These are phyloP conservation scores for Microcebus griseorufus DNA, from an alignment of 2,113 vertebrate species.

Conservation along the genomic window DNA sequence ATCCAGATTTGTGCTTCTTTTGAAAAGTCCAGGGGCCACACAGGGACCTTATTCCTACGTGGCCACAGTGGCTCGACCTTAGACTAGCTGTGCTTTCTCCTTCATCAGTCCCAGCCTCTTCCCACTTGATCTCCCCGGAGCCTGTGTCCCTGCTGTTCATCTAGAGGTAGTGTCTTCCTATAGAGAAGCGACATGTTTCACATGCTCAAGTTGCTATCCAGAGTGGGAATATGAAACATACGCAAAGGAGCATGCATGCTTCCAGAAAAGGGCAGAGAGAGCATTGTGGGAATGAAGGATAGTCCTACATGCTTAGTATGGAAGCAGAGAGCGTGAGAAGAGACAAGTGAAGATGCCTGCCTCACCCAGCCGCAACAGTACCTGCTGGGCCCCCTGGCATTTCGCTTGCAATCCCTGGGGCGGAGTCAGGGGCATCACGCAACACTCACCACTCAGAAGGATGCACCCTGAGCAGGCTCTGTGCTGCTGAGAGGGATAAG, in stretches of 20 bases:
- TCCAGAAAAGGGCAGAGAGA: background rate
- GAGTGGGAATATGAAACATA: background rate
- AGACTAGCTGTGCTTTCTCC: background rate
- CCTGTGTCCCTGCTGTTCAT: background rate
- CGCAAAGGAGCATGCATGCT: background rate
- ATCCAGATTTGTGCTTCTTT: background rate
- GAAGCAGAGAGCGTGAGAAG: background rate
- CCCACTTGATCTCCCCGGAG: background rate
- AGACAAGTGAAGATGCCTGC: accelerated
- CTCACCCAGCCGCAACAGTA: no score
- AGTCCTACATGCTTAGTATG: background rate
- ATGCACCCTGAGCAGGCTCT: background rate
- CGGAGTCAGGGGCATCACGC: background rate
- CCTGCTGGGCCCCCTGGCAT: background rate
- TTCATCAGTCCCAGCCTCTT: background rate
- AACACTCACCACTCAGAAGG: background rate
- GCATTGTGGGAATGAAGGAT: background rate
- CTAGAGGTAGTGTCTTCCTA: background rate
- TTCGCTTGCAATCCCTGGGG: background rate
- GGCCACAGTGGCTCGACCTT: background rate
- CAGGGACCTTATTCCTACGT: background rate
- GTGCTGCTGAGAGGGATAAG: background rate
- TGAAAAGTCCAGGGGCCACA: background rate
- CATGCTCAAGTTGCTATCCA: background rate
- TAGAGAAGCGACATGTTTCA: background rate